Base-by-base conservation (phyloP, 2,113 vertebrate species). In the Chinchilla lanigera region DNA sequence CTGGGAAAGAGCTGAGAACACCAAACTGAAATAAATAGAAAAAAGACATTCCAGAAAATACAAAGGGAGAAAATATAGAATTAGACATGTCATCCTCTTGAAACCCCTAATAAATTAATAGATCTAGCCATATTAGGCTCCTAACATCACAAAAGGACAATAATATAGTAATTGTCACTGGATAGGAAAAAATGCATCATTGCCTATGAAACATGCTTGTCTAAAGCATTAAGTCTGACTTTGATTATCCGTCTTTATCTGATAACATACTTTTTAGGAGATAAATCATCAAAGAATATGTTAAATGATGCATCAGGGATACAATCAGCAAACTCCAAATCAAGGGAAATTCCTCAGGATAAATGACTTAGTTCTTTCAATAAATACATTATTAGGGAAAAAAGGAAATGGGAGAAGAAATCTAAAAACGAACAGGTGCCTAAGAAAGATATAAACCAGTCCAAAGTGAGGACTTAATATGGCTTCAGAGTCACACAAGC, bases 1-100 rank as follows among this genome's bases (percentile, higher is more conserved):
- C 83, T 94, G 75, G 24, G 20, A 94, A 96, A 96, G 81, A 94
- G 38, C 54, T 67, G n/a, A 22, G 47, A 92, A 82, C 12, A 73
- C 28, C 3, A 65, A 94, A 89, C 11, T 80, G 84, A 90, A 92
- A n/a, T 75, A 75, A 86, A 82, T 26, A 87, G 67, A 95, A 20
- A 56, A 85, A 85, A 67, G 84, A 33, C 60, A 75, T 85, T 73
- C 22, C 7, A 75, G 60, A 19, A 85, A 65, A 73, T 54, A 73
- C 26, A n/a, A 75, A 86, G 63, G n/a, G 80, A 82, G 60, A n/a
- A n/a, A 69, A 69, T 6, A 65, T 17, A 94, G 60, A 56, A 50
- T 60, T 71, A 93, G 38, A 85, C 28, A 83, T 26, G 9, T 73
- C 22, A 84, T 0, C 44, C 3, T 83, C 83, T 97, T 93, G 7